Evolutionary conservation across 2,888 invertebrate genomes (phyloP), one percentile per base, ranked within the genome.

Genomic region (Drosophila tripunctata): DNA sequence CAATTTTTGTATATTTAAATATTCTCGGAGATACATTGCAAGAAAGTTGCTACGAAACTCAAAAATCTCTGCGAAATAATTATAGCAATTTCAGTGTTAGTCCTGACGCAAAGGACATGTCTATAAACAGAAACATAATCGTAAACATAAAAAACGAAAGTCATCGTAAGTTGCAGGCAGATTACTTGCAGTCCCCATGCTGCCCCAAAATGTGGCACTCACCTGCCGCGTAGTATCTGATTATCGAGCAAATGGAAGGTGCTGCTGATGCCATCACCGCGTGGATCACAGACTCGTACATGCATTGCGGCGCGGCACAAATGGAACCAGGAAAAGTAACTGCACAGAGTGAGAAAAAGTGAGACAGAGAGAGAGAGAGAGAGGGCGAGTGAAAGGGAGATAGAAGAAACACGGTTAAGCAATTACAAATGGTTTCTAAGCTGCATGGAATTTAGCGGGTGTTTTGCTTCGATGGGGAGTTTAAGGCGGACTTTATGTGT

Each of bases 211-310:
- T 19, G 17, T 10, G 30, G 10, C n/a, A 76, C 84, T 87, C 68
- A 93, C 93, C 93, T 93, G 60, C 91, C 91, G 50, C 93, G 89
- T 21, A 93, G 85, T 19, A 94, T 88, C n/a, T 92, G 90, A 81
- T 93, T 93, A 79, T 93, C 93, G 79, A 94, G 88, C 48, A 94
- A 90, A 86, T 94, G 93, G 64, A 92, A 91, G 22, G 92, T 92
- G 75, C 93, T 93, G 62, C 93, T 93, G 69, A 94, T 94, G 15
- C 94, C 94, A 82, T 94, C 94, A 19, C 93, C 93, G 78, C 92
- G 92, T 0, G 94, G 94, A 70, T 93, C 92, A 74, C 94, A 94
- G 8, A 93, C 92, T 24, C 93, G 88, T 5, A 93, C 93, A 78
- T 93, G 92, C 8, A 92, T 87, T 2, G 93, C 93, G 35, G 92